Percentiles rank a stretch among this genome's conserved stretches.
Conservation (phyloP, 2,888 invertebrate genomes). For the Ophion ventricosus region DNA sequence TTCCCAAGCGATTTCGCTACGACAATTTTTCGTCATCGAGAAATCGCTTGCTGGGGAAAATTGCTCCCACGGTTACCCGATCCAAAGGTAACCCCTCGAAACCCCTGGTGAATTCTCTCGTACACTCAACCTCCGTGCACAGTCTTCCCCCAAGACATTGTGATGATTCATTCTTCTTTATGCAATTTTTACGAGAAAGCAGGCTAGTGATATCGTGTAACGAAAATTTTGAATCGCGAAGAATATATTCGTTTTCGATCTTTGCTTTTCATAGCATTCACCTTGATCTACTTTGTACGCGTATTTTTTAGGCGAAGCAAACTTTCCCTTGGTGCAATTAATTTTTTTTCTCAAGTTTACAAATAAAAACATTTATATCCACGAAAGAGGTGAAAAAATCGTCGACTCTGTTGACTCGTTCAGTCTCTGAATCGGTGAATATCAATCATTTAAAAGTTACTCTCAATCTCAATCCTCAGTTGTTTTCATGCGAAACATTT, state of each 20-base stretch:
- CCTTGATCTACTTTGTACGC: neutral
- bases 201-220: neutral
- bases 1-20: neutral
- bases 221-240: neutral
- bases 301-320: neutral
- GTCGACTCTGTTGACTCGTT: neutral
- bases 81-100: neutral
- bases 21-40: slow-evolving; percentile 32
- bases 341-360: neutral
- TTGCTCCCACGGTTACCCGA: slow-evolving; percentile 15
- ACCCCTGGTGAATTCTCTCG: neutral
- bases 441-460: no score
- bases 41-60: slow-evolving; percentile 20
- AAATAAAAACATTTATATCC: no score
- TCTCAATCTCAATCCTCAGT: no score
- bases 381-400: no score
- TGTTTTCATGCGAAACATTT: no score
- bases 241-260: neutral
- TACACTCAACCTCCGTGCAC: neutral
- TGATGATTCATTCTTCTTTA: neutral
- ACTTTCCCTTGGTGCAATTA: neutral
- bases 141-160: neutral
- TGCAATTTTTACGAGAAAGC: neutral
- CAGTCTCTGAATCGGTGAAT: neutral
- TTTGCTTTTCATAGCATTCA: neutral